Percentiles rank a stretch among this genome's conserved stretches.
These are phyloP conservation scores for Zaprionus taronus DNA, from an alignment of 1,140 invertebrate genomes.

Conservation along the genomic window DNA sequence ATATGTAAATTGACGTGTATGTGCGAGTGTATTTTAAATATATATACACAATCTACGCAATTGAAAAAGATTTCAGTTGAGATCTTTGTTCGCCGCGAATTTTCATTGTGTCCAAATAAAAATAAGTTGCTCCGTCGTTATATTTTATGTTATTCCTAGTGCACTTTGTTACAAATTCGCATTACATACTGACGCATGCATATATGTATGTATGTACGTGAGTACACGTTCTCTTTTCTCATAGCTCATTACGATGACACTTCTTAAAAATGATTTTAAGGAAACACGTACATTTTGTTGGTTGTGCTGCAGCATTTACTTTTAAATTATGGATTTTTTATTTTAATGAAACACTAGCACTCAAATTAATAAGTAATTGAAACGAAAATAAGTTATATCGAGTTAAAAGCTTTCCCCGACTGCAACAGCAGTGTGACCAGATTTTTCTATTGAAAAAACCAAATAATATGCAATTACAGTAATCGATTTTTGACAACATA, in stretches of 20 bases:
- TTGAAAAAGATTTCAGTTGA: constrained; percentile 56
- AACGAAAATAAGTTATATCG: constrained; percentile 56
- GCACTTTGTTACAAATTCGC: constrained; percentile 37
- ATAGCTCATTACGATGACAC: constrained; percentile 8
- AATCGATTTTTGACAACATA: background rate
- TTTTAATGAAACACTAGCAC: constrained; percentile 43
- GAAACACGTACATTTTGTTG: constrained; percentile 27
- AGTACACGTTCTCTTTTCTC: constrained; percentile 35
- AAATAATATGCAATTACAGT: background rate
- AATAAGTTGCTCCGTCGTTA: constrained; percentile 44
- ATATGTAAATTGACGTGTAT: constrained; percentile 20
- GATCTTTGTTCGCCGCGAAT: constrained; percentile 64
- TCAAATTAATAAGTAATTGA: constrained; percentile 53
- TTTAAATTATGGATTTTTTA: constrained; percentile 30
- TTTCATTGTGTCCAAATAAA: constrained; percentile 47
- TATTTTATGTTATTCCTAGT: constrained; percentile 38
- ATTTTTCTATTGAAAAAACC: background rate
- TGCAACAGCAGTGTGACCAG: constrained; percentile 20
- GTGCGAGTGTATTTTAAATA: constrained; percentile 33
- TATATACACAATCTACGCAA: constrained; percentile 60
- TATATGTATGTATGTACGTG: constrained; percentile 8
- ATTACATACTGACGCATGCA: constrained; percentile 39
- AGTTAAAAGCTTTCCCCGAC: constrained; percentile 37
- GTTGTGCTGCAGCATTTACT: constrained; percentile 32
- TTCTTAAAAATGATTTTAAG: constrained; percentile 10